Base-by-base conservation (phyloP, 2,888 invertebrate species). In the Erebia epiphron region DNA sequence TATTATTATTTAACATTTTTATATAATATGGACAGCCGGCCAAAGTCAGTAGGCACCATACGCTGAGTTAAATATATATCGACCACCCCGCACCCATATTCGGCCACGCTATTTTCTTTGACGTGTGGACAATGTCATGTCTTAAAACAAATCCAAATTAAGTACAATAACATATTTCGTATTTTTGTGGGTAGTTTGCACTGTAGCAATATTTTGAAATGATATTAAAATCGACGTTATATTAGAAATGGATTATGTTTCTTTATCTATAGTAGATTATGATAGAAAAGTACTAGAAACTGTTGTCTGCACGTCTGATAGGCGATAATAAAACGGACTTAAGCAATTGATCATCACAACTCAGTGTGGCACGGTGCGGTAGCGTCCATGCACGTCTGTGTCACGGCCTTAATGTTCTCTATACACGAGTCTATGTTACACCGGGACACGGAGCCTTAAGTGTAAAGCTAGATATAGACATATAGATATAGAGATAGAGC, bases 321-420 rank as follows among this genome's bases (percentile, higher is more conserved):
- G 65, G 77, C 73, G 77, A 78, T 79, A 75, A 79, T 75, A 78
- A 77, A 78, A 75, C 72, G 75, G 86, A 89, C 80, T 73, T 70
- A 80, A 87, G 87, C 87, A 88, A 90, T 87, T 85, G 82, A 84
- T 90, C 92, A 93, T 92, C 92, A 92, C 93, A 92, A 91, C 89
- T 90, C 84, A 83, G 87, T 88, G 90, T 90, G 91, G 88, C 91
- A 89, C 89, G 85, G 87, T 87, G 89, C 89, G 83, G 80, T 82
- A 80, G 81, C 82, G 4, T 3, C 14, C 68, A 68, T 83, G 87
- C 85, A 86, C 87, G 84, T 79, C 80, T 71, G 81, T 83, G 81
- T 79, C 79, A 76, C 79, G 73, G 67, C 71, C 61, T 69, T 69
- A 63, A 43, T 21, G 56, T 50, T 60, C 18, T 67, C 61, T 63